Evolutionary conservation across 2,888 invertebrate genomes (phyloP).

Genomic region (Drosophila cognata): DNA sequence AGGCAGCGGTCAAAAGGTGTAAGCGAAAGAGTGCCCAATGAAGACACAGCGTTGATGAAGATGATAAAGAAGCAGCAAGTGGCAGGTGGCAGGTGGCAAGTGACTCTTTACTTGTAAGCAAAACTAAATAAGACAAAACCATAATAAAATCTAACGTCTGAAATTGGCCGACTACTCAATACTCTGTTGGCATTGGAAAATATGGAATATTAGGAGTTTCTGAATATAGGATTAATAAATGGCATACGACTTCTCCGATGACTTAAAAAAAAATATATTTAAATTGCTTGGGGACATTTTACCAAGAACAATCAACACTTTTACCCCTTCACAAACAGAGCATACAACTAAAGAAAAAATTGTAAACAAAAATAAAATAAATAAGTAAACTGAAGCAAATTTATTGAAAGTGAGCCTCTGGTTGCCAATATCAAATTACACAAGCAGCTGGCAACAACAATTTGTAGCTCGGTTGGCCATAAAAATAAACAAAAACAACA

Average conservation of each 20-base stretch:
- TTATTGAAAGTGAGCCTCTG: slow-evolving; percentile 69
- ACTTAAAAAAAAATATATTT: background rate
- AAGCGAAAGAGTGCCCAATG: slow-evolving; percentile 8
- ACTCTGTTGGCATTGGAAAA: background rate
- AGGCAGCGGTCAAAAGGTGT: slow-evolving; percentile 15
- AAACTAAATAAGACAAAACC: background rate
- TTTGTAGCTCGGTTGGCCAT: slow-evolving; percentile 66
- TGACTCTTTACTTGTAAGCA: slow-evolving; percentile 25
- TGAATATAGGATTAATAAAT: background rate
- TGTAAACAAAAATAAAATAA: background rate
- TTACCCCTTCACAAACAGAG: background rate
- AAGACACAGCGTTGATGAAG: background rate
- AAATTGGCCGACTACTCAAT: background rate
- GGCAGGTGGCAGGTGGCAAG: slow-evolving; percentile 21
- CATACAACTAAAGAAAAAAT: background rate
- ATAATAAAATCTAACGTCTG: background rate
- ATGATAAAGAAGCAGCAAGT: background rate
- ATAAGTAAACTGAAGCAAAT: slow-evolving; percentile 58
- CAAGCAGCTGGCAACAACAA: slow-evolving; percentile 58
- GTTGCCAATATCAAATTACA: slow-evolving; percentile 79
- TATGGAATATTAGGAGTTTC: background rate
- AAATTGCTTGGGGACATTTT: background rate
- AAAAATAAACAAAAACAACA: slow-evolving; percentile 23
- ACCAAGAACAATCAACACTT: background rate
- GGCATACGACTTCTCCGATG: background rate